Evolutionary conservation across 2,113 vertebrate species (phyloP).

Genomic region (Myiozetetes cayanensis): DNA sequence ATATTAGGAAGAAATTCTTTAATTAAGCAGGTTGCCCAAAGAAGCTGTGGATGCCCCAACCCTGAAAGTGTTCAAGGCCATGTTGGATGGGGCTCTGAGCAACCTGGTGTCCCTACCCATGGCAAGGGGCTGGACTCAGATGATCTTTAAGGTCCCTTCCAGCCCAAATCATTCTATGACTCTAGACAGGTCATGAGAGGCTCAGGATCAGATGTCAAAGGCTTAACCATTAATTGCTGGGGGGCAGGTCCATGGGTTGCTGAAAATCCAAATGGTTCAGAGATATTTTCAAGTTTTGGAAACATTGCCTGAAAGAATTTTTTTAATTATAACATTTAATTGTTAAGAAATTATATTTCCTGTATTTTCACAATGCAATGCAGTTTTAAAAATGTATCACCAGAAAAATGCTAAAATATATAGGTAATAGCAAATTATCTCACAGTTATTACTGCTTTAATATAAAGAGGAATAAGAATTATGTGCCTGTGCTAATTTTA

Average conservation of each 20-base stretch:
- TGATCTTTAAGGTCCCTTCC: not conserved
- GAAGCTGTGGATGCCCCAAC: fast-evolving
- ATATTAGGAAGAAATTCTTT: not conserved
- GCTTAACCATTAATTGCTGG: not conserved
- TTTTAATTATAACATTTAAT: not conserved
- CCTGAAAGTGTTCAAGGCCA: not conserved
- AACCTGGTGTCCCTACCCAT: not conserved
- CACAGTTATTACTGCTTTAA: slow-evolving; percentile 7
- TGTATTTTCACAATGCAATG: not conserved
- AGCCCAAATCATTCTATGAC: not conserved
- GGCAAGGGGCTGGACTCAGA: not conserved
- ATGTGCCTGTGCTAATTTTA: slow-evolving; percentile 44
- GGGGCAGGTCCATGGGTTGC: not conserved
- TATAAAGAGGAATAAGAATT: not conserved
- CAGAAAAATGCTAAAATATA: not conserved
- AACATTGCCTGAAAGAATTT: not conserved
- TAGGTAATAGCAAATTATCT: not conserved
- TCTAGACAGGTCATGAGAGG: not conserved
- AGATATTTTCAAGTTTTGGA: not conserved
- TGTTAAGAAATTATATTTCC: not conserved
- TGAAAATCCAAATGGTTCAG: not conserved
- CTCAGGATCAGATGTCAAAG: not conserved
- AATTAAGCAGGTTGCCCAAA: not conserved
- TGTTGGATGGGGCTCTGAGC: not conserved
- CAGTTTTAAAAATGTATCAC: not conserved